Evolutionary conservation across 2,113 vertebrate species (phyloP), one percentile per base, ranked within the genome.

Genomic region (Chaetorhynchus papuensis): DNA sequence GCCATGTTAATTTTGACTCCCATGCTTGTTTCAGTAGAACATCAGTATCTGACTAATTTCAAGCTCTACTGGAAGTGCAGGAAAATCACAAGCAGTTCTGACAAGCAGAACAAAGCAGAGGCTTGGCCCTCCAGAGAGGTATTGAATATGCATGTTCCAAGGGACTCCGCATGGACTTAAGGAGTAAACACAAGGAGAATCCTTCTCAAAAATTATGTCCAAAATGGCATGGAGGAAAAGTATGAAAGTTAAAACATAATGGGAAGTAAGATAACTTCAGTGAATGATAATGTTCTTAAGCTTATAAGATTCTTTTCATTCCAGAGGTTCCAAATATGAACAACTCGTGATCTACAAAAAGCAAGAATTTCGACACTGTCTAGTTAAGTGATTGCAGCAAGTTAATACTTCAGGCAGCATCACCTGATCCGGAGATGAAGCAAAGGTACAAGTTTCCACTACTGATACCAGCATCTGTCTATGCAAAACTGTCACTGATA

Each of bases 11-110:
- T 86, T 87, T 5, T 54, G 56, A 88, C 84, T 72, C 64, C 82
- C 63, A 77, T 86, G 91, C 54, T 94, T 94, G 71, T 93, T 96
- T 61, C 81, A 85, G 63, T 30, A 76, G 75, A 91, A 90, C 63
- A 88, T 63, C 80, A 65, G 59, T 16, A 47, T 18, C 50, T 2
- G 4, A 63, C 27, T 66, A 19, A 91, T 90, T 85, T 94, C 87
- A 91, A 59, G 78, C 78, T 96, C 66, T 66, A 47, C 71, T 80
- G 59, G 59, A 88, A 95, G 80, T 28, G 52, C 66, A 77, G 75
- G 75, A 86, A 85, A 85, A 87, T 69, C 78, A 72, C 54, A 80
- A 77, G 42, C 22, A 5, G 7, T 75, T 76, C 70, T 77, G 63
- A 94, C 15, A 82, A 72, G 52, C 33, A 78, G 47, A 93, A 89